Percentiles rank a stretch among this genome's conserved stretches.
Evolutionary conservation across 35 echinoderm and acorn worm species (phyloP).

Genomic region (Eucidaris tribuloides): DNA sequence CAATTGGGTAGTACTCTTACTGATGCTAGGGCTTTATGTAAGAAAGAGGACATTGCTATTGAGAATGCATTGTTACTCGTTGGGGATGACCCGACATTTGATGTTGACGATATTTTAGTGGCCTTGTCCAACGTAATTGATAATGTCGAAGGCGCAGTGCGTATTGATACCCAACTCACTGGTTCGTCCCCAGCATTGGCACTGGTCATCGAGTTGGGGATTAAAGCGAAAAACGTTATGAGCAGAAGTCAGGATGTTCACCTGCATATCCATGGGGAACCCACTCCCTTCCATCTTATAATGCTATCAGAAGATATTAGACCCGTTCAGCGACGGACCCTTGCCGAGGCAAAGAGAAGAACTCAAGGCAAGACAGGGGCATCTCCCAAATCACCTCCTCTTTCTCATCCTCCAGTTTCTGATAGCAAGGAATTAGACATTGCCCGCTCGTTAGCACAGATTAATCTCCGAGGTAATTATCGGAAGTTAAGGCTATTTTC

Average conservation of each 20-base stretch:
- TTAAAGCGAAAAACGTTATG: neutral
- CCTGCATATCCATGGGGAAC: neutral
- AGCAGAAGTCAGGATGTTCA: neutral
- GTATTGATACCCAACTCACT: neutral
- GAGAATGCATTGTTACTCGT: slow-evolving; percentile 8
- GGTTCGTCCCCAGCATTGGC: neutral
- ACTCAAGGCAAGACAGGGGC: neutral
- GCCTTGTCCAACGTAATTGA: neutral
- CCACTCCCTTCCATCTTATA: neutral
- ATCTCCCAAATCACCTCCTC: neutral
- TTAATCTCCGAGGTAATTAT: neutral
- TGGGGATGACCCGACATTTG: neutral
- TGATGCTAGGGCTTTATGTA: slow-evolving; percentile 7
- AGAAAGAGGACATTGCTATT: slow-evolving; percentile 10
- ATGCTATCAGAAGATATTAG: neutral
- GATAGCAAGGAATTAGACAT: neutral
- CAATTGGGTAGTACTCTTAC: too few relatives aligned
- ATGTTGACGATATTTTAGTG: neutral
- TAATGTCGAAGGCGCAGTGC: neutral
- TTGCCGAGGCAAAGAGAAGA: neutral
- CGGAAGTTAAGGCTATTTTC: slow-evolving; percentile 10
- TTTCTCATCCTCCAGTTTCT: neutral
- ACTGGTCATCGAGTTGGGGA: neutral
- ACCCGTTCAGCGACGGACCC: neutral
- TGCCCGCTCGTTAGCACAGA: neutral